Conservation (phyloP, 2,113 vertebrate species). For the Bucco capensis region DNA sequence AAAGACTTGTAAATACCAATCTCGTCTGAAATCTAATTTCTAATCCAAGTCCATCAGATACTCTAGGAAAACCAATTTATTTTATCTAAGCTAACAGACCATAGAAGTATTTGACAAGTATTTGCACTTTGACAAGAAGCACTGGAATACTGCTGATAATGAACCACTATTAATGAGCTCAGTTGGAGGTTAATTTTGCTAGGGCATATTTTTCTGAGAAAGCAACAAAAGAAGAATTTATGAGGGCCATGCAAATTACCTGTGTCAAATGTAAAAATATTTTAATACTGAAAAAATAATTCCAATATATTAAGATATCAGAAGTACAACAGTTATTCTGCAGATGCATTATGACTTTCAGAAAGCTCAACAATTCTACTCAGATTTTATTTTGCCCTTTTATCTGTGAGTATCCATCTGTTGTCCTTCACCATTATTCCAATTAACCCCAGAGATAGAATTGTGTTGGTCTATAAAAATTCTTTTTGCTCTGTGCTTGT, state of each 20-base stretch:
- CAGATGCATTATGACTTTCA: neutral
- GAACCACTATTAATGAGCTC: neutral
- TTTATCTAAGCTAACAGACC: neutral
- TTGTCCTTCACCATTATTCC: neutral
- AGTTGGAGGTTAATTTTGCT: neutral
- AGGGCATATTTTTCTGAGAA: neutral
- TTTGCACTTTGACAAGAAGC: neutral
- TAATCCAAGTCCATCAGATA: slow-evolving; percentile 13
- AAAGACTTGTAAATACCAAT: neutral
- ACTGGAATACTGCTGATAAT: neutral
- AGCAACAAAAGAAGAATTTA: neutral
- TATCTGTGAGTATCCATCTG: neutral
- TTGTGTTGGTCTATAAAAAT: neutral
- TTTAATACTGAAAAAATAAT: neutral
- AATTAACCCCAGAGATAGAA: neutral
- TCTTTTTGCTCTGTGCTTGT: neutral
- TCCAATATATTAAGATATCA: neutral
- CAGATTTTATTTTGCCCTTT: neutral
- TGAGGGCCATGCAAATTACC: neutral
- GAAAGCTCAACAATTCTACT: neutral
- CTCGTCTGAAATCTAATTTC: neutral
- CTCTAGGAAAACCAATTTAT: neutral
- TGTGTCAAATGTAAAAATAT: neutral
- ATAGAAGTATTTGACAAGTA: neutral
- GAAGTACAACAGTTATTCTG: neutral